Evolutionary conservation across 2,888 invertebrate species (phyloP).

Genomic region (Xylocampa areola): DNA sequence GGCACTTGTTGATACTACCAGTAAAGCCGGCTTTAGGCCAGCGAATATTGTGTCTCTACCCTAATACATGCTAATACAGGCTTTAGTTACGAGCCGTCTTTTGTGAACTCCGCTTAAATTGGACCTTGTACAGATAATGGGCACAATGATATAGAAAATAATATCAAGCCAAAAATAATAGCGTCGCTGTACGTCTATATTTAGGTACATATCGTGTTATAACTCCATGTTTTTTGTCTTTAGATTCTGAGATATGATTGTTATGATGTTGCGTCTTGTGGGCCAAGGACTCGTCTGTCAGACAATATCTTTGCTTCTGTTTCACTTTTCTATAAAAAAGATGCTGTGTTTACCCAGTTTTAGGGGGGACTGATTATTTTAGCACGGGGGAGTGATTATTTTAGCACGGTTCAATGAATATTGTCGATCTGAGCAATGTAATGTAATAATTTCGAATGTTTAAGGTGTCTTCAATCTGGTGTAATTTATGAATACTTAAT

Average conservation of each 20-base stretch:
- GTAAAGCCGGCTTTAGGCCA: conserved; percentile 55
- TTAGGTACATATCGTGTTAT: conserved; percentile 39
- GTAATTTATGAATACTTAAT: no score
- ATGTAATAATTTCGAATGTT: no score
- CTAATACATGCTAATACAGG: conserved; percentile 58
- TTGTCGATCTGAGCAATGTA: background rate
- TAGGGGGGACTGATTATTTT: background rate
- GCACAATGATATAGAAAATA: conserved; percentile 38
- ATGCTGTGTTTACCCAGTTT: background rate
- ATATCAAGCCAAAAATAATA: conserved; percentile 30
- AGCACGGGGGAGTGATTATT: background rate
- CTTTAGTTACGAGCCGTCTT: conserved; percentile 51
- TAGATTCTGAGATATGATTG: conserved; percentile 17
- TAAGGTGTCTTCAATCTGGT: no score
- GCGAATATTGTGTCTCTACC: conserved; percentile 56
- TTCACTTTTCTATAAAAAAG: conserved; percentile 9
- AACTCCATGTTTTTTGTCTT: conserved; percentile 36
- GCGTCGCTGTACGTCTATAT: conserved; percentile 33
- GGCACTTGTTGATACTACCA: conserved; percentile 70
- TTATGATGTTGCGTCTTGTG: conserved; percentile 24
- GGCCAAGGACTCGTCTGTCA: conserved; percentile 20
- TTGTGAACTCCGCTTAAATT: conserved; percentile 51
- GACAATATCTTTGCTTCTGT: conserved; percentile 16
- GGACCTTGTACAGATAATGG: conserved; percentile 45
- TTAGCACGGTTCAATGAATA: background rate